Conservation (phyloP, 2,888 invertebrate species). For the Eumacrocentrus americanus region DNA sequence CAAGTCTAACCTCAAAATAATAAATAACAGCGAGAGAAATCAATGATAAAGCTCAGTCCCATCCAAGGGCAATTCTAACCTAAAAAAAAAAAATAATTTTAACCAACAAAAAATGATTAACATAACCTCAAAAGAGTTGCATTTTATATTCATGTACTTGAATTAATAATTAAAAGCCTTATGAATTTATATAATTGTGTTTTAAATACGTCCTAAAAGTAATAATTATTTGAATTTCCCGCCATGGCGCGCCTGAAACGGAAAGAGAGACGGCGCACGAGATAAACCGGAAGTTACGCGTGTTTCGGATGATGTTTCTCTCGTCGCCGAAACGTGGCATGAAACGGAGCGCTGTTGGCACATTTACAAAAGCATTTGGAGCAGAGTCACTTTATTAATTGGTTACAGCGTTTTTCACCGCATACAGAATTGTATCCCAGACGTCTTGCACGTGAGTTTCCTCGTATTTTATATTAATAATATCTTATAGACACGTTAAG, state of each 20-base stretch:
- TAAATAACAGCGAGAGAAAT: no score
- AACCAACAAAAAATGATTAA: no score
- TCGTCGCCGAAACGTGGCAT: constrained; percentile 53
- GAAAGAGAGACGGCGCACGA: background rate
- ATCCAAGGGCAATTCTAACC: no score
- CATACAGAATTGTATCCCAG: background rate
- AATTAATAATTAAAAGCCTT: no score
- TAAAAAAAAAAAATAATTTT: no score
- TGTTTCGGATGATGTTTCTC: constrained; percentile 37
- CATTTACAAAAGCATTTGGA: constrained; percentile 28
- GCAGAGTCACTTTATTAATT: background rate
- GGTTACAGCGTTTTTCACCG: background rate
- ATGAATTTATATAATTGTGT: no score
- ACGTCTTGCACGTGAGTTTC: background rate
- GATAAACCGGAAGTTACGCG: constrained; percentile 43
- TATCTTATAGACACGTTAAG: no score
- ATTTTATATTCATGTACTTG: no score
- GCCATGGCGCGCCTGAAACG: background rate
- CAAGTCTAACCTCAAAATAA: no score
- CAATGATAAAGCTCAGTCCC: no score
- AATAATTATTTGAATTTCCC: constrained; percentile 1
- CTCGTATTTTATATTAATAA: background rate
- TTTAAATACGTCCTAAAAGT: no score
- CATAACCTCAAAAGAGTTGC: no score
- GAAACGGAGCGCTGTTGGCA: constrained; percentile 49